phyloP scores from a whole-genome alignment of 1,140 invertebrate species.

The Micrasema minimum region DNA sequence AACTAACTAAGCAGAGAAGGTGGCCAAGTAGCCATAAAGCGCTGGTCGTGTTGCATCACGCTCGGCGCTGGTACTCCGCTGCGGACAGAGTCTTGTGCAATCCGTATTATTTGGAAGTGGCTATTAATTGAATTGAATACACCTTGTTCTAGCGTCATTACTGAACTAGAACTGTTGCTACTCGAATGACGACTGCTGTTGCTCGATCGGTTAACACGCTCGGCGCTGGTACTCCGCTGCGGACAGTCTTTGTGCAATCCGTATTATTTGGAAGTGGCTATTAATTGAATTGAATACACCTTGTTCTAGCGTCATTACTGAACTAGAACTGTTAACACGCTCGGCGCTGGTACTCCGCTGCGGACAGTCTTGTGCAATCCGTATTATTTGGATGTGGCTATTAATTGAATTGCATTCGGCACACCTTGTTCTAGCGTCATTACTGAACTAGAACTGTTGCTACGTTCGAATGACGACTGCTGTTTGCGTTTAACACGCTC shows the following conservation, averaged over 20 bases:
- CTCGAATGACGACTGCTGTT: no score
- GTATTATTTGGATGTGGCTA: conserved; percentile 4
- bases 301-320: background rate
- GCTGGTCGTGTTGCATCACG: background rate
- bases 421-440: conserved; percentile 8
- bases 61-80: background rate
- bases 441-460: no score
- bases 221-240: background rate
- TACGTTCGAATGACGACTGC: no score
- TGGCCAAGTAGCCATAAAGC: no score
- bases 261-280: conserved; percentile 5
- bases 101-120: conserved; percentile 4
- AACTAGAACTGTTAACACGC: background rate
- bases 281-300: conserved; percentile 27
- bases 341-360: background rate
- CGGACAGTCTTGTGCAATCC: background rate
- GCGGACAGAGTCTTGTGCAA: background rate
- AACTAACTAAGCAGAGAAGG: no score
- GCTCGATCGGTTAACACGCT: no score
- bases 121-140: conserved; percentile 17
- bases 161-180: no score
- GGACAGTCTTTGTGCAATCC: background rate
- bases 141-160: conserved; percentile 3
- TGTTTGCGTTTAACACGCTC: no score
- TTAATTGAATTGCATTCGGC: conserved; percentile 22